Conservation (phyloP, 2,113 vertebrate genomes). For the Megatriorchis doriae region DNA sequence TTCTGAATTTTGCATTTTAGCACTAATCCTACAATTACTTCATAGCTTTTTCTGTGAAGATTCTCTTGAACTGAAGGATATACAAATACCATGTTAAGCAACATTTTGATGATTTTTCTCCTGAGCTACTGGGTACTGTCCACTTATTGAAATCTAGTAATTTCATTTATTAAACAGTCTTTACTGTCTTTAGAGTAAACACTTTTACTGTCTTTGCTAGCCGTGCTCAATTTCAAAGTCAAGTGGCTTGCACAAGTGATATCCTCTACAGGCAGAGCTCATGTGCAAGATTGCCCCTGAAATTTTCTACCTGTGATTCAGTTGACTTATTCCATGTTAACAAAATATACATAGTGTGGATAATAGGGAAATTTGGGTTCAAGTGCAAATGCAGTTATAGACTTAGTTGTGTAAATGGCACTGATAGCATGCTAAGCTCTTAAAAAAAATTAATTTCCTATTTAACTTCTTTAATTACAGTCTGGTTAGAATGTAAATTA, state of each 20-base stretch:
- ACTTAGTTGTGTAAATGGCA: not conserved
- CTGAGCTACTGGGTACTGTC: not conserved
- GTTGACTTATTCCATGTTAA: not conserved
- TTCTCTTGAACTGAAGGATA: not conserved
- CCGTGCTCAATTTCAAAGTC: not conserved
- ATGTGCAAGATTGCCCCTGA: not conserved
- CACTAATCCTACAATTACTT: not conserved
- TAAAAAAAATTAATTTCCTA: not conserved
- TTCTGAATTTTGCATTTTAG: not conserved
- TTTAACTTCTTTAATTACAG: not conserved
- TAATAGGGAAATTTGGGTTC: not conserved
- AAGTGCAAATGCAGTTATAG: not conserved
- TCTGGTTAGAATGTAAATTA: not conserved
- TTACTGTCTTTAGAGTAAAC: not conserved
- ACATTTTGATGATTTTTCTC: not conserved
- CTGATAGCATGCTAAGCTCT: not conserved
- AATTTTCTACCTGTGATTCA: not conserved
- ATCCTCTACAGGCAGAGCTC: not conserved
- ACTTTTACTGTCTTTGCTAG: not conserved
- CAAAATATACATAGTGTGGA: not conserved
- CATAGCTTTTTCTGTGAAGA: not conserved
- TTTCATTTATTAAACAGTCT: not conserved
- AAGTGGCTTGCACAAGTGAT: not conserved
- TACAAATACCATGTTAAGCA: not conserved
- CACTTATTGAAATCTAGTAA: not conserved